Evolutionary conservation across 2,113 vertebrate genomes (phyloP), one percentile per base, ranked within the genome.

Genomic region (Rissa tridactyla): DNA sequence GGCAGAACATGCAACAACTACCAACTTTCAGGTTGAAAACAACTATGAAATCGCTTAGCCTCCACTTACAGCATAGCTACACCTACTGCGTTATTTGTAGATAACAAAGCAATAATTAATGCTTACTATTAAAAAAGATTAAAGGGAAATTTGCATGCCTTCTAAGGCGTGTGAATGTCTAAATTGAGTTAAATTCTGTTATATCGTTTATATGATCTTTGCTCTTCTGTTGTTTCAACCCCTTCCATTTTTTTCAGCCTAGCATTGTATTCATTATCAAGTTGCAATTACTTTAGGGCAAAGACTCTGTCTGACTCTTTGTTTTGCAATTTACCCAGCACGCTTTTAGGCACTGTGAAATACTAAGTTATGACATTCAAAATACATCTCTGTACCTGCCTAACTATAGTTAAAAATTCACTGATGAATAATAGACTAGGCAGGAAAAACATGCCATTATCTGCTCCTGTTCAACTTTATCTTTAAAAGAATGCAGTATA

Each of bases 361-460:
- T 85, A 36, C 91, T 52, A 89, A 95, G 75, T 92, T 94, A 91
- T 73, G 82, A 82, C 84, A 92, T 94, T 92, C 70, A 92, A 82
- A 94, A 91, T 80, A 80, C 78, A 70, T 85, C 78, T 94, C 84
- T 88, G 36, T 89, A 95, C 92, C 95, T 97, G 81, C 84, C 86
- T 95, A 91, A 91, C 90, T 86, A 38, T 29, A 96, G 90, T 95
- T 91, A 97, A 97, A 96, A 97, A 88, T 87, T 95, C 94, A 91
- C 81, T 85, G 95, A 89, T 95, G 96, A 97, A 95, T 97, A 97
- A 97, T 93, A 89, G 95, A 94, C 94, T 73, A 96, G 84, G 78
- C 84, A 95, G 94, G 91, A 91, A 92, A 96, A 97, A 94, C 94
- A 94, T 95, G 94, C 94, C 89, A 95, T 95, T 95, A 95, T 96